A percentile compares a stretch with the other conserved stretches of the same genome.
Evolutionary conservation across 1,140 invertebrate genomes (phyloP).

Genomic region (Drosophila pruinosa): DNA sequence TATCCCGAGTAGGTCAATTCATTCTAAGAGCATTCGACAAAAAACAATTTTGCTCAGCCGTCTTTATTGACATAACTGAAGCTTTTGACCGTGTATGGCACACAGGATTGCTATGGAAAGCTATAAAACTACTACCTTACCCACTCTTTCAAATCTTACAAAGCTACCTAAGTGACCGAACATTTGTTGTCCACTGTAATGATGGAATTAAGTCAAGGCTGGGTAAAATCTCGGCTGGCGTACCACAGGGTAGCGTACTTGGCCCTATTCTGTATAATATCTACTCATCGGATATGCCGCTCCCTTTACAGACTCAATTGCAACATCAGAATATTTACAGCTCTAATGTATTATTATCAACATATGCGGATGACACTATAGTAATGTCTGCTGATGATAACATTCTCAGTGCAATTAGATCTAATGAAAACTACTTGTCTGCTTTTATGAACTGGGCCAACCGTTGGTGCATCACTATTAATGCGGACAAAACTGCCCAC

Average conservation of each 20-base stretch:
- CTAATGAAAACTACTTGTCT: too few species aligned
- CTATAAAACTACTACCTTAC: not conserved
- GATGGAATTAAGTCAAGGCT: not conserved
- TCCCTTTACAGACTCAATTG: too few species aligned
- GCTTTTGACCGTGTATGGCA: constrained; percentile 29
- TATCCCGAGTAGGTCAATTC: not conserved
- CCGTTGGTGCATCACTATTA: constrained; percentile 1
- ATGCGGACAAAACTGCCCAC: not conserved
- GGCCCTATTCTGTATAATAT: constrained; percentile 23
- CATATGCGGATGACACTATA: too few species aligned
- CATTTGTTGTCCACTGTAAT: not conserved
- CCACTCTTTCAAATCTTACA: not conserved
- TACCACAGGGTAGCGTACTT: constrained; percentile 33
- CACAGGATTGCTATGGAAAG: constrained; percentile 4
- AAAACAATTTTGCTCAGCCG: not conserved
- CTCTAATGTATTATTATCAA: too few species aligned
- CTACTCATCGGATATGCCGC: constrained; percentile 26
- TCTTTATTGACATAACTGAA: constrained; percentile 4
- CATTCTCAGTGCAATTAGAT: too few species aligned
- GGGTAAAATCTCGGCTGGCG: not conserved
- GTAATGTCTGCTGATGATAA: too few species aligned
- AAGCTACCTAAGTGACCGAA: constrained; percentile 9
- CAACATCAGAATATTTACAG: too few species aligned
- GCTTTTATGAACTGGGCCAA: too few species aligned
- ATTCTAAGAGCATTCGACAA: not conserved